Base-by-base conservation (phyloP, 1,140 invertebrate species). In the Thaumetopoea pityocampa region DNA sequence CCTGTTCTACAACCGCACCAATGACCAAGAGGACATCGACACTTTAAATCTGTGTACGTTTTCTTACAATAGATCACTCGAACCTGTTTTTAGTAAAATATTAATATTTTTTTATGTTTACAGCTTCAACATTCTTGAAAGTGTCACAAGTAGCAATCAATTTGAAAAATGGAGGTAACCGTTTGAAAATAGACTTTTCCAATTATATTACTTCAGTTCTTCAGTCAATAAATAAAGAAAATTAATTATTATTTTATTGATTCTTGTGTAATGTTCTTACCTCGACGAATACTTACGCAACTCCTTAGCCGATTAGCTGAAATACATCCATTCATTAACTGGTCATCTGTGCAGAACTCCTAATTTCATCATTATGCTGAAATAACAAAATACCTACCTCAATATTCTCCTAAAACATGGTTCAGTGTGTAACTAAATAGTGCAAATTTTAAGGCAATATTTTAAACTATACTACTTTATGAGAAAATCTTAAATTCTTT, bases 61-160 rank as follows among this genome's bases (percentile, higher is more conserved):
- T 10, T 36, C 11, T 14, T 24, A 23, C 9, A 18, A 26, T 37
- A 12, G 3, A 3, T 14, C n/a, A n/a, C 5, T 26, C 27, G 6
- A 3, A 26, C 18, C 11, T 8, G 6, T 2, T 29, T 29, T 8
- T 5, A 16, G 12, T 30, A 14, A 9, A 4, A n/a, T 30, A 30
- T 4, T 4, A n/a, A 3, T 9, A 3, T 11, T 10, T 5, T 12
- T 27, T 26, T 22, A 38, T 52, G 69, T 23, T 67, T 86, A 82
- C 85, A 92, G 92, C 89, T 43, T 72, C 86, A 19, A 88, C 87
- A 9, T 92, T 93, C 56, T 81, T 85, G 5, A 89, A 89, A 64
- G 87, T 93, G 9, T 88, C 87, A 1, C 87, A 88, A 70, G 86
- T 92, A 0, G 83, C 87, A 22, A 88, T 89, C 3, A 92, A 91